Evolutionary conservation across 2,113 vertebrate species (phyloP).

Genomic region (Bostrychus sinensis): DNA sequence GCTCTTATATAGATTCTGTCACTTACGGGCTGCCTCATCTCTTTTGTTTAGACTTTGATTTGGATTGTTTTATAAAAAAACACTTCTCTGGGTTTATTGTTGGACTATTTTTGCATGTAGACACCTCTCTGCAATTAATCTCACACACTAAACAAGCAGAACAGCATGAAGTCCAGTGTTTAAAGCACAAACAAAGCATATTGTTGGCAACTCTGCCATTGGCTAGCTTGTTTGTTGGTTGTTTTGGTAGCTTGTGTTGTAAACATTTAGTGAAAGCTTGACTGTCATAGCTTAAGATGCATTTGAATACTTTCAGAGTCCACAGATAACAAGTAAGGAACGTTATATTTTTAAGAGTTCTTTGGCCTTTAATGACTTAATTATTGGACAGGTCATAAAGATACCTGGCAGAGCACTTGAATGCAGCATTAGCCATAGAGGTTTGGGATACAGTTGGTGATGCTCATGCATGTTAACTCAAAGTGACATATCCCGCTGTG

Average conservation of each 20-base stretch:
- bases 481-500: not conserved
- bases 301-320: no score
- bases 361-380: not conserved
- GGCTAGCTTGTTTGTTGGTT: not conserved
- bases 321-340: no score
- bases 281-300: no score
- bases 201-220: not conserved
- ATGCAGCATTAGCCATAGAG: not conserved
- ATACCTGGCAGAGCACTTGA: not conserved
- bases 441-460: not conserved
- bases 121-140: no score
- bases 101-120: no score
- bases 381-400: not conserved
- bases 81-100: no score
- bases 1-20: constrained; percentile 44
- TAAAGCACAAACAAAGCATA: not conserved
- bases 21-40: constrained; percentile 47
- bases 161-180: not conserved
- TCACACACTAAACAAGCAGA: no score
- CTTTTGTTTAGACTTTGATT: constrained; percentile 45
- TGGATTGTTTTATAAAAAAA: constrained; percentile 2
- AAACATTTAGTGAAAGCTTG: no score
- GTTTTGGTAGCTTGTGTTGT: no score
- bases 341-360: no score
- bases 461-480: not conserved